These are phyloP conservation scores for Pseudobourletiella spinata DNA, from an alignment of 1,140 invertebrate genomes.

Conservation along the genomic window DNA sequence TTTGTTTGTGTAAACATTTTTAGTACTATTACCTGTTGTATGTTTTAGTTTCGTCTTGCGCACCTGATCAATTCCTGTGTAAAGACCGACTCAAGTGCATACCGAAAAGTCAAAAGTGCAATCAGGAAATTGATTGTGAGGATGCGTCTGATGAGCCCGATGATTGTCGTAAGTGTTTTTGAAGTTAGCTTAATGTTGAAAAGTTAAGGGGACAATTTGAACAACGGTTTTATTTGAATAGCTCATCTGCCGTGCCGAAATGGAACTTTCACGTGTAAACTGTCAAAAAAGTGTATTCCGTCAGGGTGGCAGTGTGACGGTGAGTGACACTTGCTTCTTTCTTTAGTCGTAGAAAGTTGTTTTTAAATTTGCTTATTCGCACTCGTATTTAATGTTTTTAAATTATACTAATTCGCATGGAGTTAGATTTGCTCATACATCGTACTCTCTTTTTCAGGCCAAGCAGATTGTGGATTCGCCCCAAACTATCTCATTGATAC, in stretches of 20 bases:
- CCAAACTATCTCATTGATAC: conserved; percentile 16
- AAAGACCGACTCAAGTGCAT: conserved; percentile 43
- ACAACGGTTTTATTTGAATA: background rate
- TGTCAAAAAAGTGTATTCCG: conserved; percentile 25
- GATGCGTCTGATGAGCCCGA: conserved; percentile 42
- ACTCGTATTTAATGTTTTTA: too few relatives aligned
- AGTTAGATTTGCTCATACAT: background rate
- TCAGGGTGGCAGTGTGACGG: conserved; percentile 28
- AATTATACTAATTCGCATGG: background rate
- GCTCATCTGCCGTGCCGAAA: conserved; percentile 16
- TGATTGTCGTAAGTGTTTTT: conserved; percentile 19
- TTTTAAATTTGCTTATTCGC: too few relatives aligned
- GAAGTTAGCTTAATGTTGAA: background rate
- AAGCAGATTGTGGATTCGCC: conserved; percentile 29
- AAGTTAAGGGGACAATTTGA: background rate
- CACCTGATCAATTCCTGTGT: conserved; percentile 28
- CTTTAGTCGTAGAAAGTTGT: too few relatives aligned
- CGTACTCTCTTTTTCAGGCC: background rate
- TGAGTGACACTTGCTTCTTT: too few relatives aligned
- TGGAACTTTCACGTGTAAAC: conserved; percentile 26
- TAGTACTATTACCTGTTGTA: too few relatives aligned
- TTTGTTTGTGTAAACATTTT: too few relatives aligned
- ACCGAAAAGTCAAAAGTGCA: conserved; percentile 44
- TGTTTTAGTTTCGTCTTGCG: conserved; percentile 18
- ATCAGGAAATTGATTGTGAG: conserved; percentile 44